phyloP scores from a whole-genome alignment of 30 jellyfish, hydroid and myxozoan species.

The Nemopilema nomurai region DNA sequence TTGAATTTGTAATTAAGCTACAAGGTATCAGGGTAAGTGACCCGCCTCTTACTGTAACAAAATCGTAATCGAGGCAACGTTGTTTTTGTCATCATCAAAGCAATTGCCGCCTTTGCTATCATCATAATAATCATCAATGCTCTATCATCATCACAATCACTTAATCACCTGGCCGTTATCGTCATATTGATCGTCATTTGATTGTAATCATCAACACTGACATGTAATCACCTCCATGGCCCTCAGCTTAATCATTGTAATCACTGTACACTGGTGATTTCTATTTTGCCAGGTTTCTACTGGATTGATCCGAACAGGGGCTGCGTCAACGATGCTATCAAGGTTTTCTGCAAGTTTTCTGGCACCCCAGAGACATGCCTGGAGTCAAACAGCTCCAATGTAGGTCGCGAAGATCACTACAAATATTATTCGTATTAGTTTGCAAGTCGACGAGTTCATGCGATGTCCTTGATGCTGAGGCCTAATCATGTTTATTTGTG shows the following conservation, averaged over 20 bases:
- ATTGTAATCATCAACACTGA: background rate
- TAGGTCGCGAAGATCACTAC: slow-evolving; percentile 5
- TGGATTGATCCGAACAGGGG: slow-evolving; percentile 98
- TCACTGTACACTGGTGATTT: background rate
- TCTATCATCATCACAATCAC: background rate
- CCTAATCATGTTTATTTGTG: too few species aligned
- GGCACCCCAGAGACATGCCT: slow-evolving; percentile 82
- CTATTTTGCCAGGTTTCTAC: slow-evolving; percentile 53
- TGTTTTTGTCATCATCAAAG: background rate
- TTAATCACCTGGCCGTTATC: too few species aligned
- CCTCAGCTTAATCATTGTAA: background rate
- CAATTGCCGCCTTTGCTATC: too few species aligned
- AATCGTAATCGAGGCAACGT: too few species aligned
- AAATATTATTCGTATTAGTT: too few species aligned
- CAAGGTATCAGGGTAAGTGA: too few species aligned
- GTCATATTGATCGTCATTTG: too few species aligned
- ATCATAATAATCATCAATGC: background rate
- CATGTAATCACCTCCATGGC: background rate
- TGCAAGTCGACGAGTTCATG: too few species aligned
- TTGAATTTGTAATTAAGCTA: too few species aligned
- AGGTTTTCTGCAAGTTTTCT: slow-evolving; percentile 75
- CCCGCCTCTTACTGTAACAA: too few species aligned
- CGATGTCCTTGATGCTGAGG: too few species aligned
- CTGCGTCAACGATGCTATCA: slow-evolving; percentile 81
- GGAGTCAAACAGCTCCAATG: slow-evolving; percentile 56